A percentile compares a stretch with the other conserved stretches of the same genome.
phyloP scores from a whole-genome alignment of 2,797 vertebrate genomes.

The Myiotriccus ornatus region DNA sequence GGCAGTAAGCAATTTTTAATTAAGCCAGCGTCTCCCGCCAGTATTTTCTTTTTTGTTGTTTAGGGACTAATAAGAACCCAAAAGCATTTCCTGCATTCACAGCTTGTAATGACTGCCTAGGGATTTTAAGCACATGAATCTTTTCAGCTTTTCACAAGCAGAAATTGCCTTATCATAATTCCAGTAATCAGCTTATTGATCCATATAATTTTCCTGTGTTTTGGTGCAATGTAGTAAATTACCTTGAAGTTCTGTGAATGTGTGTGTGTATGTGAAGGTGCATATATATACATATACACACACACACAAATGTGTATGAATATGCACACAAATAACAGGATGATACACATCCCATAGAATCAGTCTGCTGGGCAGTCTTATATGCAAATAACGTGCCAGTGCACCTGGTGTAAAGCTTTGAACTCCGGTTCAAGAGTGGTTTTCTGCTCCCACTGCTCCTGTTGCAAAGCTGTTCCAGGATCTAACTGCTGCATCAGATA shows the following conservation, averaged over 20 bases:
- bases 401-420: neutral
- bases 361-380: neutral
- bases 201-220: neutral
- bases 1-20: neutral
- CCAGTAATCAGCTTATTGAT: neutral
- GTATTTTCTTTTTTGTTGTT: neutral
- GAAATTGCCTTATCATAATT: neutral
- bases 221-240: neutral
- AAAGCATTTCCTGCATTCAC: constrained; percentile 29
- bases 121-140: neutral
- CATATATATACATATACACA: neutral
- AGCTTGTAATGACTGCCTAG: neutral
- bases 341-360: neutral
- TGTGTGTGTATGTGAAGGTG: neutral
- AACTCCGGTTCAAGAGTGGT: neutral
- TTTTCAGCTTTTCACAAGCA: neutral
- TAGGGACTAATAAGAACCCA: neutral
- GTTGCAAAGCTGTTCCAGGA: neutral
- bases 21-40: neutral
- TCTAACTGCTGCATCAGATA: neutral
- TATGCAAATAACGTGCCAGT: neutral
- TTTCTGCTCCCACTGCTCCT: neutral
- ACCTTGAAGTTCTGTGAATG: neutral
- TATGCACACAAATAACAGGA: neutral
- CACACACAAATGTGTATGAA: neutral